Evolutionary conservation across 2,888 invertebrate genomes (phyloP).

Genomic region (Leptinotarsa haldemani): DNA sequence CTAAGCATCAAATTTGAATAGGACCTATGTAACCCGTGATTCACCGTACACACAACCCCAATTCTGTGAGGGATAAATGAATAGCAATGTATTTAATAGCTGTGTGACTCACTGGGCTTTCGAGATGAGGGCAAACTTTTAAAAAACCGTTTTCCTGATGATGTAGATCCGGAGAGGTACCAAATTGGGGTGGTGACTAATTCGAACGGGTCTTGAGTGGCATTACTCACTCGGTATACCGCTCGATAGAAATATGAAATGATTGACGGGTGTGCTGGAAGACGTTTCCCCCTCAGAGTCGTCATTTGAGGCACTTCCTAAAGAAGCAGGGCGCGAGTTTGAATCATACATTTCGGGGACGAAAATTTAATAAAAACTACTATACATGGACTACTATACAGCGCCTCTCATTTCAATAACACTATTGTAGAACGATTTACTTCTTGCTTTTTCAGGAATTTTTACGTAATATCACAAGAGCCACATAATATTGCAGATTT

Average conservation of each 20-base stretch:
- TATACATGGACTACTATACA: too few relatives aligned
- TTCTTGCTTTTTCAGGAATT: too few relatives aligned
- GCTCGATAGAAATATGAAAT: slow-evolving; percentile 32
- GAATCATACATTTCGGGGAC: too few relatives aligned
- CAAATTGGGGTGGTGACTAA: slow-evolving; percentile 41
- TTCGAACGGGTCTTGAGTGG: slow-evolving; percentile 28
- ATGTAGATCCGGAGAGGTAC: slow-evolving; percentile 28
- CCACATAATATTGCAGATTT: too few relatives aligned
- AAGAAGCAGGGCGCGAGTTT: background rate
- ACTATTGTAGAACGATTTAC: too few relatives aligned
- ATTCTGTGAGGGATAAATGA: slow-evolving; percentile 45
- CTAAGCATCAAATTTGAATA: slow-evolving; percentile 45
- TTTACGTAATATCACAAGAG: too few relatives aligned
- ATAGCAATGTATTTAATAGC: slow-evolving; percentile 42
- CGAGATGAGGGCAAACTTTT: slow-evolving; percentile 41
- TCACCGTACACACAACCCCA: slow-evolving; percentile 40
- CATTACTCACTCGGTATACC: slow-evolving; percentile 31
- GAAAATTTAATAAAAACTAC: too few relatives aligned
- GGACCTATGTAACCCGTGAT: slow-evolving; percentile 42
- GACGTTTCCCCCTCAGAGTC: background rate
- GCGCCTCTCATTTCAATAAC: too few relatives aligned
- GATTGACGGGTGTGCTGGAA: slow-evolving; percentile 27
- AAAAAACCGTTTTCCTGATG: slow-evolving; percentile 40
- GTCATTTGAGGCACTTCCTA: background rate
- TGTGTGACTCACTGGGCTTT: slow-evolving; percentile 37